Base-by-base conservation (phyloP, 2,113 vertebrate genomes). In the Scytalopus superciliaris region DNA sequence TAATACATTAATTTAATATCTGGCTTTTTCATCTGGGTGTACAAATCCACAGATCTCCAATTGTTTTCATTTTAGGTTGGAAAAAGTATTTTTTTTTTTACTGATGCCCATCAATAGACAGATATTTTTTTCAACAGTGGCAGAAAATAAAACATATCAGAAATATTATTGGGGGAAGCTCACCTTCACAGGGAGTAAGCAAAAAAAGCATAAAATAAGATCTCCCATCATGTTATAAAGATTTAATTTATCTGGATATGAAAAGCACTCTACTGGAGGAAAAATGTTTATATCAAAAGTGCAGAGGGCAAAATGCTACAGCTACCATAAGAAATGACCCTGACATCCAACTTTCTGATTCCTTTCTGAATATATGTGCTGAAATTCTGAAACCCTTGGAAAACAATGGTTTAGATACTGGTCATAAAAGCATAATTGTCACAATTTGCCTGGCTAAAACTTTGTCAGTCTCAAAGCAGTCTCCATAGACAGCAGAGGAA, bases 1-100 rank as follows among this genome's bases (percentile, higher is more conserved):
- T 97, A 98, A 95, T 97, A 93, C 81, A 94, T 96, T 97, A 94
- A 97, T 97, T 97, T 97, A 97, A 84, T 89, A 97, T 96, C 94
- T 97, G 81, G 33, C 78, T 96, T 96, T 97, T 75, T 68, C 66
- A 72, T 93, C 55, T 79, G 84, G 56, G 35, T 85, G 75, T 83
- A 84, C 72, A 59, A 93, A 81, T 83, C 33, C 94, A 64, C 40
- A 93, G 90, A 76, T 92, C 28, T 82, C 40, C 67, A 64, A 81
- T 87, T 66, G 10, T 64, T 96, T 93, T 60, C 25, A 91, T 94
- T 95, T 93, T 70, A 49, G 7, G 3, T 49, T 64, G 17, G 42
- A 72, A 45, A 78, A 68, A 31, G 3, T 33, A 33, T 19, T 25
- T 56, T 59, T 56, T 59, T 94, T 76, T 75, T 60, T 3, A 62